phyloP scores from a whole-genome alignment of 2,888 invertebrate genomes.

The Tenthredo livida region DNA sequence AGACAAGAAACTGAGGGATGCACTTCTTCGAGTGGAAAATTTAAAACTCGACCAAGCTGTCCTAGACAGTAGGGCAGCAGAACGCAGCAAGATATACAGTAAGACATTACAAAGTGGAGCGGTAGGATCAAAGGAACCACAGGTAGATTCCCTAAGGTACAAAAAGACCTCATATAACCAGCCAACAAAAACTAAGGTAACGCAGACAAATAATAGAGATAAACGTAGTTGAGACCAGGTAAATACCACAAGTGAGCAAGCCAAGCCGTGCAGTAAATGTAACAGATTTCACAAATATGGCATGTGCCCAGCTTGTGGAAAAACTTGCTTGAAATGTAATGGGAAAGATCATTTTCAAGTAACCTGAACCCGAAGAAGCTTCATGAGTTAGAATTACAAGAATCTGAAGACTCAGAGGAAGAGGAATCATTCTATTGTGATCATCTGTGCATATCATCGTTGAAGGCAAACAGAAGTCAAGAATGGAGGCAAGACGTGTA shows the following conservation, averaged over 20 bases:
- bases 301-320: conserved; percentile 57
- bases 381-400: no score
- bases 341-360: conserved; percentile 57
- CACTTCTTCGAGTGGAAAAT: conserved; percentile 57
- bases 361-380: no score
- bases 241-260: not conserved
- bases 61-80: conserved; percentile 57
- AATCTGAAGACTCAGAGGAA: no score
- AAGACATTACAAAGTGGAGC: conserved; percentile 1
- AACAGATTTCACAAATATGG: conserved; percentile 38
- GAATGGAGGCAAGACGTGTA: conserved; percentile 50
- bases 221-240: not conserved
- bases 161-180: not conserved
- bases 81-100: conserved; percentile 42
- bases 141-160: not conserved
- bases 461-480: conserved; percentile 11
- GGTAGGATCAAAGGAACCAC: not conserved
- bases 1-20: conserved; percentile 57
- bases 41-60: conserved; percentile 57
- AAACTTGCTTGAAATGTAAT: conserved; percentile 53
- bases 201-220: not conserved
- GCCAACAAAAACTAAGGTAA: not conserved
- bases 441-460: not conserved
- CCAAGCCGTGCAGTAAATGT: conserved; percentile 9
- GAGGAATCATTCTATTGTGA: conserved; percentile 4